Conservation (phyloP, 2,113 vertebrate species). For the Cryptoleucopteryx plumbea region DNA sequence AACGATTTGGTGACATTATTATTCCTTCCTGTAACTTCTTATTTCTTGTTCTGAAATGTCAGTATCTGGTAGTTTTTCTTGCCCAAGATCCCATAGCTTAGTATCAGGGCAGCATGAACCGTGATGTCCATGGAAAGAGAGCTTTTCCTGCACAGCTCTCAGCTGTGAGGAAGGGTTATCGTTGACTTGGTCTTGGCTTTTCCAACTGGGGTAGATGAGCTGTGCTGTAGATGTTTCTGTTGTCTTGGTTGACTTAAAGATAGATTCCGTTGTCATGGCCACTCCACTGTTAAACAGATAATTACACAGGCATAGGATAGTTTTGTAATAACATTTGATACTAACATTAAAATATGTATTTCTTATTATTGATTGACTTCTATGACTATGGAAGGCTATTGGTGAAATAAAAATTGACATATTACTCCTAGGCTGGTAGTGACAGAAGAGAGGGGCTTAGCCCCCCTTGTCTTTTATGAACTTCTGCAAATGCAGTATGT, state of each 20-base stretch:
- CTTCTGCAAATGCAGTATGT: neutral
- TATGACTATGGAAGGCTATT: neutral
- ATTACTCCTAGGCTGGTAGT: neutral
- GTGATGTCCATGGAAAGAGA: neutral
- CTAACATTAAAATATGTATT: neutral
- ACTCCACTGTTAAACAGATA: neutral
- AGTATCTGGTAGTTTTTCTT: neutral
- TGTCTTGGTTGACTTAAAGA: neutral
- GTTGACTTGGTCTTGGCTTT: neutral
- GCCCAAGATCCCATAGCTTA: neutral
- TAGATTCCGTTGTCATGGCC: neutral
- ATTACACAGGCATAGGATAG: neutral
- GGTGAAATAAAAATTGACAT: neutral
- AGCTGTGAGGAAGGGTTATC: neutral
- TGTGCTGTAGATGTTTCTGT: neutral
- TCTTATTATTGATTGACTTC: neutral
- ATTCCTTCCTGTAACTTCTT: neutral
- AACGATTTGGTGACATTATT: neutral
- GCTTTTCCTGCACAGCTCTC: neutral
- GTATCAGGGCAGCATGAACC: neutral
- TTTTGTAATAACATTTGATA: neutral
- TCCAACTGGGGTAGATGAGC: neutral
- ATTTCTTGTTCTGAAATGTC: neutral
- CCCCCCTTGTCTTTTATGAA: neutral
- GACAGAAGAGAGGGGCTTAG: neutral